Conservation (phyloP, 2,797 vertebrate species). For the Valencia hispanica region DNA sequence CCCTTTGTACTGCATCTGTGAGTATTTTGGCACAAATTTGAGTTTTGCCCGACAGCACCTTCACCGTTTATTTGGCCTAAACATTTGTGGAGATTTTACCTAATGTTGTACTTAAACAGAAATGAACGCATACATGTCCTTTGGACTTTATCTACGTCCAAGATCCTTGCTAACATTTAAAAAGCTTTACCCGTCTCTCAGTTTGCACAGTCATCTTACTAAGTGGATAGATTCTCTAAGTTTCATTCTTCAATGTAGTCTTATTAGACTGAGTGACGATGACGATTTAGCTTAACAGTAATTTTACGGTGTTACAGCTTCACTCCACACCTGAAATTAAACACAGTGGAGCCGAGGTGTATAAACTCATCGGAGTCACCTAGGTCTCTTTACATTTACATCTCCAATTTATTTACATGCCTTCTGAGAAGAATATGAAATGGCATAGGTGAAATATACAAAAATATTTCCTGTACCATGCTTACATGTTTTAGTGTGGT, state of each 20-base stretch:
- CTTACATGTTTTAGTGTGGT: constrained; percentile 67
- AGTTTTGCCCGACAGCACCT: constrained; percentile 26
- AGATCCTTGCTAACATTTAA: constrained; percentile 26
- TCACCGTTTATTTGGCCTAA: constrained; percentile 23
- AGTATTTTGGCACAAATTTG: constrained; percentile 72
- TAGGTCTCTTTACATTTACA: constrained; percentile 66
- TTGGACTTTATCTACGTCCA: constrained; percentile 16
- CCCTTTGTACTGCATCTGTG: background rate
- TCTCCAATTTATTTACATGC: constrained; percentile 73
- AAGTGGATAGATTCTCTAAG: constrained; percentile 48
- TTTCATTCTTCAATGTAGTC: constrained; percentile 69
- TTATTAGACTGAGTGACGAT: constrained; percentile 60
- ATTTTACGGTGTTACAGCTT: constrained; percentile 61
- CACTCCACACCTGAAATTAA: constrained; percentile 64
- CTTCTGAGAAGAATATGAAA: constrained; percentile 78
- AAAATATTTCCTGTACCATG: constrained; percentile 84
- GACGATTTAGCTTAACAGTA: constrained; percentile 45
- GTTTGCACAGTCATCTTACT: constrained; percentile 65
- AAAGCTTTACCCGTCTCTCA: constrained; percentile 49
- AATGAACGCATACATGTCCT: constrained; percentile 24
- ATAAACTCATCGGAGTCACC: constrained; percentile 64
- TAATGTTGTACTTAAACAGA: constrained; percentile 13
- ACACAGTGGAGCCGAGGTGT: constrained; percentile 71
- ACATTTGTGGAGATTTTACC: constrained; percentile 10
- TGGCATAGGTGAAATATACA: constrained; percentile 79